Base-by-base conservation (phyloP, 2,888 invertebrate genomes). In the Cheilosia impressa region DNA sequence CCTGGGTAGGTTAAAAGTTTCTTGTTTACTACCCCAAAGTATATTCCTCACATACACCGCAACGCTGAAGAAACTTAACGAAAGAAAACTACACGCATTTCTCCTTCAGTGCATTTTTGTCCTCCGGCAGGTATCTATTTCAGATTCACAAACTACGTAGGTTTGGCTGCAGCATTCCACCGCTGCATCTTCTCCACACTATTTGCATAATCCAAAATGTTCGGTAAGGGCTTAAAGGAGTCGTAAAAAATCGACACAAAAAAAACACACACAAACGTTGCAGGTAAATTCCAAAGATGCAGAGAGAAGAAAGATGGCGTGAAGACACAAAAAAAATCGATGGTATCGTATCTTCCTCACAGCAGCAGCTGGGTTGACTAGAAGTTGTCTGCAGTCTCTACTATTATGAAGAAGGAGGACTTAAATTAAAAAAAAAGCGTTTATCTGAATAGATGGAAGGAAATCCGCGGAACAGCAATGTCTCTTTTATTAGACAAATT, bases 181-280 rank as follows among this genome's bases (percentile, higher is more conserved):
- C 13, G 27, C 22, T 17, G 41, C 45, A 50, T 34, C 43, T 22
- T 24, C 52, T 15, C 6, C 24, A 71, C 22, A 55, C 71, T 81
- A 85, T 81, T 85, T 85, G 85, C 85, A 85, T 85, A 85, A 85
- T 85, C 85, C 81, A 72, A 76, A 81, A 76, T 77, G 68, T 81
- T 55, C 13, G 69, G 79, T 45, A 53, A 19, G 62, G 66, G 45
- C 76, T 85, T 85, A 68, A 68, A 68, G 71, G 71, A 66, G 57
- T 72, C 81, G 57, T 58, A 53, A 71, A 84, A 65, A 66, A 69
- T 43, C 68, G 31, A 41, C 22, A 38, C 34, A 66, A 17, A 60
- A 19, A 10, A 24, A 43, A 27, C 50, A 47, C 15, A 47, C 15
- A 57, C 13, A 27, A 9, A 10, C 13, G 22, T 13, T 60, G 41